Conservation (phyloP, 2,797 vertebrate genomes). For the Phataginus tricuspis region DNA sequence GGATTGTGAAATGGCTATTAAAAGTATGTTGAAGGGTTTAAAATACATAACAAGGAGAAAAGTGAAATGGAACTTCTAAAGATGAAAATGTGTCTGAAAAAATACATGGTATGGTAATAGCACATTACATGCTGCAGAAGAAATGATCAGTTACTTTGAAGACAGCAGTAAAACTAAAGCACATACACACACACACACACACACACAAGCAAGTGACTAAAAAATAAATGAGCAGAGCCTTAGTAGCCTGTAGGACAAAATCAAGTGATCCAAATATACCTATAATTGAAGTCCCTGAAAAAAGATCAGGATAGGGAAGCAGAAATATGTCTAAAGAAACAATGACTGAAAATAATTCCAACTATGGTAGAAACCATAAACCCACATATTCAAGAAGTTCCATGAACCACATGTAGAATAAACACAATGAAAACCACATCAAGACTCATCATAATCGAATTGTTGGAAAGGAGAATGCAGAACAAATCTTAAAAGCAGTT, state of each 20-base stretch:
- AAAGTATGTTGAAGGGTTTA: conserved; percentile 1
- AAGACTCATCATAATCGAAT: conserved; percentile 9
- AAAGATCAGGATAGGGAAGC: not conserved
- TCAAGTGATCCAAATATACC: not conserved
- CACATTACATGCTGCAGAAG: not conserved
- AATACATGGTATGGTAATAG: not conserved
- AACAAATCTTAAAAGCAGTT: conserved; percentile 51
- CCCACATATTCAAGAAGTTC: not conserved
- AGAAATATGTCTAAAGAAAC: conserved; percentile 18
- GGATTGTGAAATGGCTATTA: not conserved
- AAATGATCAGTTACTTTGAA: conserved; percentile 3
- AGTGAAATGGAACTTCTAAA: not conserved
- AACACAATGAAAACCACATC: conserved; percentile 2
- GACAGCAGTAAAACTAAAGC: not conserved
- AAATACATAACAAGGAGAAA: not conserved
- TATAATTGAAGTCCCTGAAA: not conserved
- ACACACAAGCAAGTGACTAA: no score
- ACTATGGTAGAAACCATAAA: not conserved
- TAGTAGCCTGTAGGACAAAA: not conserved
- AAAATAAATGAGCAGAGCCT: not conserved
- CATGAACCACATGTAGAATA: not conserved
- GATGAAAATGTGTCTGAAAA: conserved; percentile 27
- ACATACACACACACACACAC: not conserved
- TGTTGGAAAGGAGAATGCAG: conserved; percentile 17
- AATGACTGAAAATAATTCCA: not conserved